Conservation (phyloP, 1,140 invertebrate species). For the Oncopeltus fasciatus region DNA sequence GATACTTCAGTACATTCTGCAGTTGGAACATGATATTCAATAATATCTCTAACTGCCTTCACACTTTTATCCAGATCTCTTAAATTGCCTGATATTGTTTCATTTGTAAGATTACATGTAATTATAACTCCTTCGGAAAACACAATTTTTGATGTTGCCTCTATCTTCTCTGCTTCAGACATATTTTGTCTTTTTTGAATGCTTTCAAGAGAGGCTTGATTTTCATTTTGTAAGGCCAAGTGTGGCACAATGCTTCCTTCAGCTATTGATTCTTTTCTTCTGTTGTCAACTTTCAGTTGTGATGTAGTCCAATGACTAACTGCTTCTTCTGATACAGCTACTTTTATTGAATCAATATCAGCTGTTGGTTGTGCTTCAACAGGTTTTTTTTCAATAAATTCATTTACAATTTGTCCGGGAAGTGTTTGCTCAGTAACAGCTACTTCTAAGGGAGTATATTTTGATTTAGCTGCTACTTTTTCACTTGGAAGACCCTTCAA, state of each 20-base stretch:
- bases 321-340: slow-evolving; percentile 17
- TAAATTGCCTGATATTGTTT: too few relatives aligned
- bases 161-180: not conserved
- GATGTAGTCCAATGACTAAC: slow-evolving; percentile 8
- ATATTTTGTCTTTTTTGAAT: not conserved
- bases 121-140: slow-evolving; percentile 4
- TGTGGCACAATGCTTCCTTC: slow-evolving; percentile 13
- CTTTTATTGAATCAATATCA: slow-evolving; percentile 9
- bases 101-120: not conserved
- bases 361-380: not conserved
- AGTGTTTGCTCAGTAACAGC: slow-evolving; percentile 9
- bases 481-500: not conserved
- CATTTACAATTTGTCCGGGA: not conserved
- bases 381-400: not conserved
- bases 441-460: slow-evolving; percentile 17
- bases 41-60: slow-evolving; percentile 2
- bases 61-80: too few relatives aligned
- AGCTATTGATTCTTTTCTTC: slow-evolving; percentile 3
- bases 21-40: slow-evolving; percentile 7
- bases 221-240: slow-evolving; percentile 13
- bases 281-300: slow-evolving; percentile 8
- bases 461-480: slow-evolving; percentile 11
- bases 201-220: slow-evolving; percentile 6
- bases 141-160: not conserved
- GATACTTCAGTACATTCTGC: not conserved